These are phyloP conservation scores for Numenius arquata DNA, from an alignment of 2,113 vertebrate genomes.

Conservation along the genomic window DNA sequence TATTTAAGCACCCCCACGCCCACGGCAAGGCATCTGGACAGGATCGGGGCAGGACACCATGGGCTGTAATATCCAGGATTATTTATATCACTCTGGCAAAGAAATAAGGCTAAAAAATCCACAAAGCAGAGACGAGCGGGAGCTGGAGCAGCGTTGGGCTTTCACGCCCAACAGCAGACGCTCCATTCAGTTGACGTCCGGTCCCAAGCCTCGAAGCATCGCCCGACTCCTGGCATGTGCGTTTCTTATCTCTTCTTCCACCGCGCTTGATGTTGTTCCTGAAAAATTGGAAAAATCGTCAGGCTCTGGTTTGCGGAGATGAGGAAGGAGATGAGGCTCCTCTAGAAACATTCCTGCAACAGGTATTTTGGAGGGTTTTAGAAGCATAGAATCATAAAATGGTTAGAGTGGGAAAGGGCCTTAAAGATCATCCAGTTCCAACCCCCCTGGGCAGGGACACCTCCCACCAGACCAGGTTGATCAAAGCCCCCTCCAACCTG, in stretches of 20 bases:
- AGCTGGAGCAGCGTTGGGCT: not conserved
- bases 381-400: not conserved
- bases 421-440: not conserved
- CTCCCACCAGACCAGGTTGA: no score
- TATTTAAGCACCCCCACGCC: not conserved
- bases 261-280: rapidly evolving
- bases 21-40: not conserved
- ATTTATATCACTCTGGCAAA: not conserved
- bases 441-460: not conserved
- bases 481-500: no score
- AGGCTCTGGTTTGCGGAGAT: not conserved
- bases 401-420: not conserved
- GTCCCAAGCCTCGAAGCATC: not conserved
- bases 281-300: not conserved
- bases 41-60: not conserved
- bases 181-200: not conserved
- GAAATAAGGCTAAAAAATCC: not conserved
- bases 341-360: not conserved
- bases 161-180: not conserved
- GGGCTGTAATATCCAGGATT: not conserved
- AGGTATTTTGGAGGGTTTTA: not conserved
- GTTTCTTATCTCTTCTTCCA: not conserved
- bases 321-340: not conserved
- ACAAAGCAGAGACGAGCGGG: not conserved
- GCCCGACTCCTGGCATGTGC: not conserved